A percentile compares a stretch with the other conserved stretches of the same genome.
phyloP scores from a whole-genome alignment of 2,113 vertebrate species.

The Catharus bicknelli region DNA sequence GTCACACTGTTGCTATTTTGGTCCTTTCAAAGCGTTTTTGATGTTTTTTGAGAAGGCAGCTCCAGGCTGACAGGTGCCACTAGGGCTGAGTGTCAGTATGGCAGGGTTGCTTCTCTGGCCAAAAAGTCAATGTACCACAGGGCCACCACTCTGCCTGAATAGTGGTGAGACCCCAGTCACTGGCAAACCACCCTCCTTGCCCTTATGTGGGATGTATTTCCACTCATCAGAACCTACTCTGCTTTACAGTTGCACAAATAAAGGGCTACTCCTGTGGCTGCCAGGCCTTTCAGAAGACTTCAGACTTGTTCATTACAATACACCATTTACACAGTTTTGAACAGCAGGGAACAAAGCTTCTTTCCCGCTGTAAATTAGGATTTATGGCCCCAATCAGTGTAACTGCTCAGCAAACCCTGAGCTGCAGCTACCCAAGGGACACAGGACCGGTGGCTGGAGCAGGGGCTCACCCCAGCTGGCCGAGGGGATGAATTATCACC shows the following conservation, averaged over 20 bases:
- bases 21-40: neutral
- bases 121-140: neutral
- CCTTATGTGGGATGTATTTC: accelerated
- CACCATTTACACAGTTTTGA: accelerated
- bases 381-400: neutral
- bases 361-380: neutral
- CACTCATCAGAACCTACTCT: neutral
- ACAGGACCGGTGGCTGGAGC: neutral
- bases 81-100: neutral
- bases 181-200: neutral
- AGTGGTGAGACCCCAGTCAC: neutral
- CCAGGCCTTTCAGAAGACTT: neutral
- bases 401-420: accelerated
- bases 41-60: accelerated
- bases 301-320: neutral
- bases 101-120: neutral
- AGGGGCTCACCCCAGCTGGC: accelerated
- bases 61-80: neutral
- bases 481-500: neutral
- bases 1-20: neutral
- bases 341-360: neutral
- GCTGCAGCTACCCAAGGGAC: neutral
- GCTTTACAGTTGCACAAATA: neutral
- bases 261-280: neutral
- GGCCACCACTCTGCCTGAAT: accelerated